Evolutionary conservation across 2,797 vertebrate species (phyloP), one percentile per base, ranked within the genome.

Genomic region (Sebastes matsubarae): DNA sequence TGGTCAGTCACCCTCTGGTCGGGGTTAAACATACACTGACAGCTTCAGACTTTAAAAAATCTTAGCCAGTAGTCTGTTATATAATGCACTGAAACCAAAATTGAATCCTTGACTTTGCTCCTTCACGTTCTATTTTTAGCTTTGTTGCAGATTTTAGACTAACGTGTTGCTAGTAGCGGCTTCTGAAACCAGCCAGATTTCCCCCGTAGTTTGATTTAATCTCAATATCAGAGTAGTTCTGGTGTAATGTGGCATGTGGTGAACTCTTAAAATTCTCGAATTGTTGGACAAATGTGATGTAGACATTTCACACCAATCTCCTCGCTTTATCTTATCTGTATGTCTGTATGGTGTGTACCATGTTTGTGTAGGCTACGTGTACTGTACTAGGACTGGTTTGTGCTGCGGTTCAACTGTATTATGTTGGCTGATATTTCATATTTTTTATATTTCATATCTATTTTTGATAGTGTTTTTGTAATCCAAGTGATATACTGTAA

Each of bases 1-100:
- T 86, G 92, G 93, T 93, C 93, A 93, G 65, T 94, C 87, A 92
- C 91, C 92, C 85, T 84, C 69, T 57, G 52, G 52, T 63, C 27
- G 18, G 34, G 87, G 83, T 91, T 95, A 94, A 93, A 89, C 88
- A 90, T 81, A 88, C 74, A 91, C 76, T 16, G 69, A 60, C 57
- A 0, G 57, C 76, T 81, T 75, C 71, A 77, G 58, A 73, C 32
- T 72, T 82, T n/a, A 88, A 10, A 69, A 68, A 82, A 72, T 80
- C 22, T 2, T 16, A 60, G 38, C 68, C 74, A 65, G 2, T 12
- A 36, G n/a, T 68, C 52, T 60, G 36, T 79, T 67, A 42, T 68
- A 34, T 74, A 24, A 66, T 22, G 34, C 32, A 42, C 66, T 14
- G 14, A 61, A 64, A 59, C 34, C 24, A 78, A 66, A 72, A 68